These are phyloP conservation scores for Crotalus tigris DNA, from an alignment of 2,113 vertebrate species.

Conservation along the genomic window DNA sequence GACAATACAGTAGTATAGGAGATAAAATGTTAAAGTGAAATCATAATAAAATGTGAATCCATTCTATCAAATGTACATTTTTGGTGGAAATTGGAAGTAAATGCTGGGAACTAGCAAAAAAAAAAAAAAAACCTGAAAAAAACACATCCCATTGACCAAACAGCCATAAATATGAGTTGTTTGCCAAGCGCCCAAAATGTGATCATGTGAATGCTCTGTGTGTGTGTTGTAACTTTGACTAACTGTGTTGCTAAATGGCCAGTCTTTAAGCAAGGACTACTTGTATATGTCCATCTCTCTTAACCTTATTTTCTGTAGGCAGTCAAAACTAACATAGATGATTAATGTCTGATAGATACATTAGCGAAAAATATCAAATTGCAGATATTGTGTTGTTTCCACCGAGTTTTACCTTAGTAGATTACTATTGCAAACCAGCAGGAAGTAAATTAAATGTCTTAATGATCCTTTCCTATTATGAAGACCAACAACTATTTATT, in stretches of 20 bases:
- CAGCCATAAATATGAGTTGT: background rate
- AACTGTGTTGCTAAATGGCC: no score
- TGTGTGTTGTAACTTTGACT: no score
- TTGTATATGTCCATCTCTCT: background rate
- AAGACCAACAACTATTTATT: slow-evolving; percentile 52
- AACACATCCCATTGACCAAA: background rate
- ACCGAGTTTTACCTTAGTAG: slow-evolving; percentile 54
- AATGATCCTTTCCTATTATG: slow-evolving; percentile 61
- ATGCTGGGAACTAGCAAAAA: no score
- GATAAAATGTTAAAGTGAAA: background rate
- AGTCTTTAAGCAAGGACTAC: background rate
- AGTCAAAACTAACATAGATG: background rate
- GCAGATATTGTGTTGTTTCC: slow-evolving; percentile 41
- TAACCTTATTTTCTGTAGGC: slow-evolving; percentile 8
- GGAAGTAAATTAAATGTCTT: slow-evolving; percentile 61
- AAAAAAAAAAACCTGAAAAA: no score
- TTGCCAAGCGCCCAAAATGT: background rate
- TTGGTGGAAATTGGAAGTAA: background rate
- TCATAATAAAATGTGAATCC: background rate
- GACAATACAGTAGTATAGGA: no score
- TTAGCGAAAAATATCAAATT: slow-evolving; percentile 34
- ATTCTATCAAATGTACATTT: background rate
- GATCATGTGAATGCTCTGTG: background rate
- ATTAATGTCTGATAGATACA: background rate
- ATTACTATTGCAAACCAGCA: slow-evolving; percentile 65